phyloP scores from a whole-genome alignment of 2,797 vertebrate species.

The Clarias pachynema region DNA sequence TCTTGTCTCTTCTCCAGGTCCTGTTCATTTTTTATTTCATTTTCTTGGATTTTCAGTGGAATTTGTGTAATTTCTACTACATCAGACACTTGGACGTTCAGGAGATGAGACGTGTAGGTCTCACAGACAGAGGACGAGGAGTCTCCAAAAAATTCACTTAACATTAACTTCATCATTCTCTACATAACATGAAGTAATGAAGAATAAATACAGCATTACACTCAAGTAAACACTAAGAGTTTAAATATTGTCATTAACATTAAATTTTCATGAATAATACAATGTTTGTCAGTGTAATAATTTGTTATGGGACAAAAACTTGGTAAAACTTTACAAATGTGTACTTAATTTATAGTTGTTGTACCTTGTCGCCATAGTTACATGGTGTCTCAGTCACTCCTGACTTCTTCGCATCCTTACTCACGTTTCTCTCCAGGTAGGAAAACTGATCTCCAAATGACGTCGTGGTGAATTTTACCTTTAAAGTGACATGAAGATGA shows the following conservation, averaged over 20 bases:
- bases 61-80: not conserved
- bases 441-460: slow-evolving; percentile 13
- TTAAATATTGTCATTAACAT: not conserved
- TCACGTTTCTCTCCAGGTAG: slow-evolving; percentile 12
- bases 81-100: not conserved
- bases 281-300: not conserved
- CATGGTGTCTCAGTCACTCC: not conserved
- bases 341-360: not conserved
- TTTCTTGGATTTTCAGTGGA: slow-evolving; percentile 19
- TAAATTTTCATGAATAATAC: not conserved
- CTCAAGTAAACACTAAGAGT: not conserved
- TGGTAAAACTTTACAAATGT: not conserved
- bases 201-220: not conserved
- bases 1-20: not conserved
- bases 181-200: not conserved
- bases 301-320: not conserved
- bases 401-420: not conserved
- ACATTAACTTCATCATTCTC: not conserved
- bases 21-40: slow-evolving; percentile 8
- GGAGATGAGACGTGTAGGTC: not conserved
- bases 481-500: not conserved
- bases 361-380: slow-evolving; percentile 20
- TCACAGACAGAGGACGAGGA: not conserved
- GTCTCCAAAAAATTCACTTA: slow-evolving; percentile 9
- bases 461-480: not conserved